phyloP scores from a whole-genome alignment of 2,888 invertebrate genomes.

The Caenorhabditis becei region DNA sequence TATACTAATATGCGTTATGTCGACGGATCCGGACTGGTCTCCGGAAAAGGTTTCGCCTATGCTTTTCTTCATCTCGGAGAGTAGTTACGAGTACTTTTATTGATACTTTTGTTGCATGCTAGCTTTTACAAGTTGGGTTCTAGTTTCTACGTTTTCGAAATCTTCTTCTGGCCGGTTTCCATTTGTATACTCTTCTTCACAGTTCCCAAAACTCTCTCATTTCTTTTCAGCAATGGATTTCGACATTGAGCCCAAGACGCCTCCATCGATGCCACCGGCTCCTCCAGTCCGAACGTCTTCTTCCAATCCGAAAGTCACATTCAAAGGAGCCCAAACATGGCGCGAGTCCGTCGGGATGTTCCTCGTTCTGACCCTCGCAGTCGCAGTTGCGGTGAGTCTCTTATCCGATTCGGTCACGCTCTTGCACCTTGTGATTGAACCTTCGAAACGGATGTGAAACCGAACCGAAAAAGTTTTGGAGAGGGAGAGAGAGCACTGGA shows the following conservation, averaged over 20 bases:
- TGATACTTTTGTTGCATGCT: conserved; percentile 6
- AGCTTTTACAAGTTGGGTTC: no score
- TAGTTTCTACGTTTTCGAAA: no score
- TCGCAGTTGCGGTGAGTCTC: conserved; percentile 69
- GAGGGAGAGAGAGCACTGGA: background rate
- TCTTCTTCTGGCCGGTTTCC: background rate
- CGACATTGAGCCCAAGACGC: conserved; percentile 29
- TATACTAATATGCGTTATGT: conserved; percentile 41
- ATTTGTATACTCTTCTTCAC: background rate
- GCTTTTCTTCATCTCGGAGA: background rate
- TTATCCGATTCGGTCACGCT: conserved; percentile 23
- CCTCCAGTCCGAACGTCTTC: conserved; percentile 48
- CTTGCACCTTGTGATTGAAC: conserved; percentile 15
- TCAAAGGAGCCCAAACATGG: conserved; percentile 72
- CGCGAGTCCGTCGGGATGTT: conserved; percentile 76
- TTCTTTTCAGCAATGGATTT: conserved; percentile 36
- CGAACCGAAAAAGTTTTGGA: conserved; percentile 8
- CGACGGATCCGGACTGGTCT: conserved; percentile 11
- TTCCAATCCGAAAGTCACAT: conserved; percentile 61
- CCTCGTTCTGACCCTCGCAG: conserved; percentile 63
- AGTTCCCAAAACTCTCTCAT: no score
- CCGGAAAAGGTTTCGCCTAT: conserved; percentile 16
- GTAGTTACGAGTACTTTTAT: conserved; percentile 2
- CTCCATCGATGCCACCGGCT: conserved; percentile 47
- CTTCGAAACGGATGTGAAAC: conserved; percentile 30